Evolutionary conservation across 64 coral and sea anemone species (phyloP), one percentile per base, ranked within the genome.

Genomic region (Montipora capricornis): DNA sequence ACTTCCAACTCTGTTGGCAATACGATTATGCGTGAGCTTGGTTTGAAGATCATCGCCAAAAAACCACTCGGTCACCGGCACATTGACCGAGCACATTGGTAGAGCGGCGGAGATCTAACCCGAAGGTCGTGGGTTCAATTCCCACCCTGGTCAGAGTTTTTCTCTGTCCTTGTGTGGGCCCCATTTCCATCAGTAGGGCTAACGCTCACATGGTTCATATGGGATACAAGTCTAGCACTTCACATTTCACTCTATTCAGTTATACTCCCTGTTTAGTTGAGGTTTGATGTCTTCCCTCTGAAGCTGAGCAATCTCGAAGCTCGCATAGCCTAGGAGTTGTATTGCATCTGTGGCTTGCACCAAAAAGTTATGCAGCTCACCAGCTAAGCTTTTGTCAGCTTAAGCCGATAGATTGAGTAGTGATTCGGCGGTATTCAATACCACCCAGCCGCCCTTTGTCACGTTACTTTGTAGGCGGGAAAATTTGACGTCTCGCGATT

Each of bases 1-100:
- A 87, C 73, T 87, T 37, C 84, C 84, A 73, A 87, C 73, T 57
- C 73, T 87, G 84, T 87, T 87, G 3, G 84, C 68, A 87, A 66
- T 68, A 47, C 84, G 48, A 73, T 74, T 87, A 50, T 87, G 84
- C 10, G 83, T 87, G 5, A 87, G 24, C 17, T 87, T 44, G 16
- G 83, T 87, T 52, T 87, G 83, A 55, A 55, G 52, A 55, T 55
- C 52, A 55, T 55, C 52, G 52, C 52, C 52, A 55, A 55, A 55
- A 2, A 55, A 9, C 52, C 52, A 55, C 52, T 55, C 52, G 52
- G 52, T 55, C 52, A 55, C 52, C 52, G 52, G 52, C 52, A 55
- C 52, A 55, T 55, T 55, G 52, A 0, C 52, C 52, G 52, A 55
- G 52, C 52, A 26, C 24, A 26, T 26, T 26, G 24, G 24, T 26